These are phyloP conservation scores for Thymelicus sylvestris DNA, from an alignment of 2,888 invertebrate genomes.

Conservation along the genomic window DNA sequence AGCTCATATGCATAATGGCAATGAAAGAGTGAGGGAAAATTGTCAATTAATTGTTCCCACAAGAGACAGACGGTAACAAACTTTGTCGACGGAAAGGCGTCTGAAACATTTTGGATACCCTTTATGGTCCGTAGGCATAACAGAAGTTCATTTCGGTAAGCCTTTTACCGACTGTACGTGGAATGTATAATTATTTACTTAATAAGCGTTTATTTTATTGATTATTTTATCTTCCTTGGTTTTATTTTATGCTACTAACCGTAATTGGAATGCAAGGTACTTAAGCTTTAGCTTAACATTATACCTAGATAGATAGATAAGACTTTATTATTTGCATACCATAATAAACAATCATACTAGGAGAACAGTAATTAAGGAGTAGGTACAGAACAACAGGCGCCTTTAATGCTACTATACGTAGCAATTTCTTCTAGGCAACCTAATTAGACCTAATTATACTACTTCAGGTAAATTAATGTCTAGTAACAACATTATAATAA, in stretches of 20 bases:
- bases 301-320: neutral
- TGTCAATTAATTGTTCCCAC: slow-evolving; percentile 47
- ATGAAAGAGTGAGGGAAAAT: slow-evolving; percentile 45
- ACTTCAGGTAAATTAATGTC: too few relatives aligned
- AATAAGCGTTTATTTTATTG: slow-evolving; percentile 21
- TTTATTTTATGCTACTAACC: neutral
- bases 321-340: too few relatives aligned
- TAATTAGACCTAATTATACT: too few relatives aligned
- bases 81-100: slow-evolving; percentile 36
- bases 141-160: slow-evolving; percentile 33
- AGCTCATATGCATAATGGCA: slow-evolving; percentile 44
- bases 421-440: too few relatives aligned
- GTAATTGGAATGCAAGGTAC: neutral
- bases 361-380: too few relatives aligned
- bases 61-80: slow-evolving; percentile 40
- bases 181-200: slow-evolving; percentile 35
- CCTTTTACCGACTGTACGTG: slow-evolving; percentile 33
- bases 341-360: too few relatives aligned
- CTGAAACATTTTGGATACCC: slow-evolving; percentile 32
- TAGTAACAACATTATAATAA: too few relatives aligned
- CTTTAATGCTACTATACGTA: too few relatives aligned
- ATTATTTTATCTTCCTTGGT: slow-evolving; percentile 12
- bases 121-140: slow-evolving; percentile 34
- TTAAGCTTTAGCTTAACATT: neutral
- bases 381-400: too few relatives aligned